Base-by-base conservation (phyloP, 2,888 invertebrate genomes). In the Sesia apiformis region DNA sequence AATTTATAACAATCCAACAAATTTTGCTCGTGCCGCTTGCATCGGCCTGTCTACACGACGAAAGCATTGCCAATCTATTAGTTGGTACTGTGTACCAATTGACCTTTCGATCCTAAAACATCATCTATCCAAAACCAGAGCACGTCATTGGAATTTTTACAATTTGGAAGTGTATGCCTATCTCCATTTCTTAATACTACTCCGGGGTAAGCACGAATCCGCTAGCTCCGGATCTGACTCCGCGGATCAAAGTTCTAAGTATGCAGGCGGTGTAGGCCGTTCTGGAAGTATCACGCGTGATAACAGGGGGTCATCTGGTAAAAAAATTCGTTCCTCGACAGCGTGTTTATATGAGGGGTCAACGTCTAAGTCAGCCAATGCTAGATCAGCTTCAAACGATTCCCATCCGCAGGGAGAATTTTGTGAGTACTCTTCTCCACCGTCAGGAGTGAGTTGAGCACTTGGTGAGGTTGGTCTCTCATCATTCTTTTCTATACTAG, bases 271-370 rank as follows among this genome's bases (percentile, higher is more conserved):
- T 51, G 92, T 92, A 51, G 92, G 92, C 63, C 90, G 78, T 60
- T 90, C 92, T 49, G 91, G 92, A 51, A 92, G 65, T 4, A 75
- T 78, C 60, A 86, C 76, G 52, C 82, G 68, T n/a, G 91, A 88
- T 51, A 91, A 78, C 52, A 91, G 84, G 1, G 91, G 89, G 71
- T 92, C 92, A 50, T 92, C 92, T 3, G 91, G 91, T 63, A 91
- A 74, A 62, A 92, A 92, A 55, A 92, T 91, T 59, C 88, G 85
- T 65, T 92, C 92, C 65, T 92, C 92, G 0, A 92, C 92, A 53
- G 90, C 92, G 53, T 91, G 91, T 57, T 91, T 92, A 65, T 91
- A 92, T 53, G 91, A 91, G 3, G 92, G 91, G 69, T 92, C 92
- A 3, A 92, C 79, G 66, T 92, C 92, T 58, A 92, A 84, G 67